Evolutionary conservation across 2,888 invertebrate genomes (phyloP), one percentile per base, ranked within the genome.

Genomic region (Dione juno): DNA sequence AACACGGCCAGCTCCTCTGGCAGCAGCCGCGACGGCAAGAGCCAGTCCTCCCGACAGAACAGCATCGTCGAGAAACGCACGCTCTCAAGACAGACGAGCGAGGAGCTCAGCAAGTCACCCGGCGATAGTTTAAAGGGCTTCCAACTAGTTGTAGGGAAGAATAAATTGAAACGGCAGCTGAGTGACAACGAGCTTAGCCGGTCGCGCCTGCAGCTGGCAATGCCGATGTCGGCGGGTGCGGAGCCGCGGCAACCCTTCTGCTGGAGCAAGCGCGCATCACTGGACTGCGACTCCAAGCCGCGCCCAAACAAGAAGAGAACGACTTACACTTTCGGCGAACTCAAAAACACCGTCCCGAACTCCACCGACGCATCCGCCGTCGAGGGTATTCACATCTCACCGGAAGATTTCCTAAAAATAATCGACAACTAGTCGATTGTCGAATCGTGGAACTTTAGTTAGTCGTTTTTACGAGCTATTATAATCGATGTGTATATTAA

Each of bases 191-290:
- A 89, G 81, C 76, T 91, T 80, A 84, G 88, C 66, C 77, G 84
- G 69, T 84, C 88, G 57, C 84, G 89, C 10, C 85, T 86, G 76
- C 90, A 84, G 74, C 78, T 90, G 69, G 89, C 89, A 73, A 86
- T 92, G 91, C 93, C 93, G 72, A 88, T 90, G 88, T 92, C 93
- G n/a, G 93, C 93, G 68, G 93, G 92, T 50, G 90, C 93, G 66
- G 92, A 92, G 81, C 88, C 89, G 64, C 81, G 87, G 11, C 87
- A 83, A 73, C 79, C 87, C 5, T 89, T 88, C 81, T 86, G 88
- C 73, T 90, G 90, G 88, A 82, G 77, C 82, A 82, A 86, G 76
- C 87, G 88, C 68, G 87, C 87, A 73, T 84, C 86, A 70, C 82
- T 83, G 63, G 88, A 86, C 82, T 82, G 87, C 80, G 88, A 84